phyloP scores from a whole-genome alignment of 2,888 invertebrate genomes.

The Cepaea hortensis region DNA sequence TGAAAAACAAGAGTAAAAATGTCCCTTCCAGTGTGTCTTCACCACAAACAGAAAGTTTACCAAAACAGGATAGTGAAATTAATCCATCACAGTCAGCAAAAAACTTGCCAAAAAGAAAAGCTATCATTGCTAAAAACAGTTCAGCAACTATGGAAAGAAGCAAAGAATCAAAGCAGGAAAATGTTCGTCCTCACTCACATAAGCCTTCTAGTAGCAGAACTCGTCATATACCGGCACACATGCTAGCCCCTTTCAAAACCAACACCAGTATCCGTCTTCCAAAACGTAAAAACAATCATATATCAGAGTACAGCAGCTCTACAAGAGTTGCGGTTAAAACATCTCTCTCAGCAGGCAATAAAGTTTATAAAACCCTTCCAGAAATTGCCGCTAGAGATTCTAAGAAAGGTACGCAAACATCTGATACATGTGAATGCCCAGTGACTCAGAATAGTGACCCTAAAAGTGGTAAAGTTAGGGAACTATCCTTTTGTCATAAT shows the following conservation, averaged over 20 bases:
- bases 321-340: neutral
- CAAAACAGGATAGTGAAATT: neutral
- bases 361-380: slow-evolving; percentile 20
- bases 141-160: neutral
- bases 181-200: neutral
- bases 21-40: neutral
- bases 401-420: neutral
- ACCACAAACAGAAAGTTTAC: neutral
- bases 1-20: neutral
- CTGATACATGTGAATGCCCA: neutral
- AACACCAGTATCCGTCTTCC: slow-evolving; percentile 56
- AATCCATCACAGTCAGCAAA: neutral
- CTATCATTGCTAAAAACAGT: neutral
- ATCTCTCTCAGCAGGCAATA: neutral
- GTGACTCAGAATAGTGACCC: neutral
- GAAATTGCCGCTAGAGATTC: neutral
- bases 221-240: slow-evolving; percentile 57
- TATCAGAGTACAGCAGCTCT: neutral
- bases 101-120: neutral
- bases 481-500: neutral
- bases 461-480: neutral
- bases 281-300: slow-evolving; percentile 36
- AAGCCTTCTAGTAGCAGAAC: slow-evolving; percentile 36
- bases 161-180: slow-evolving; percentile 1
- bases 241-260: slow-evolving; percentile 67